These are phyloP conservation scores for Cyphomyrmex costatus DNA, from an alignment of 1,140 invertebrate genomes.

Conservation along the genomic window DNA sequence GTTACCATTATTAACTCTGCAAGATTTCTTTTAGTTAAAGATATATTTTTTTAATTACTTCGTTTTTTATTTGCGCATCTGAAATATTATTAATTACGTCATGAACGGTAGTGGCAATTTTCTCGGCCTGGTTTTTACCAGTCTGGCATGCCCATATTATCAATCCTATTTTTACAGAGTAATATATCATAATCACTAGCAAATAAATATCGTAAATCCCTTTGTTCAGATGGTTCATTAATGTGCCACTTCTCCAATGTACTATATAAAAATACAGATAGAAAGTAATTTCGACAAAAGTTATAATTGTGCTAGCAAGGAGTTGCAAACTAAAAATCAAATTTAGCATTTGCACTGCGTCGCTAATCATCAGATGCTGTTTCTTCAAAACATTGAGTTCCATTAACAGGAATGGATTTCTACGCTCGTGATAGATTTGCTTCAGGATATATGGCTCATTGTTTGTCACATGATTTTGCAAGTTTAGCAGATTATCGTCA, in stretches of 20 bases:
- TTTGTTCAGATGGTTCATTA: conserved; percentile 6
- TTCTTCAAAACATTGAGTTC: conserved; percentile 1
- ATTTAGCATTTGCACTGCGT: background rate
- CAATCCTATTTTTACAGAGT: background rate
- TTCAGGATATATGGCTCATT: conserved; percentile 74
- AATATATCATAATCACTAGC: conserved; percentile 65
- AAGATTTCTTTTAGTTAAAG: background rate
- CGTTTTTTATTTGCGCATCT: conserved; percentile 78
- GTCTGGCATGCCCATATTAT: background rate
- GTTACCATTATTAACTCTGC: background rate
- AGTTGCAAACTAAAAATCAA: conserved; percentile 77
- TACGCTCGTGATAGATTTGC: conserved; percentile 69
- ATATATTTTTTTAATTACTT: conserved; percentile 74
- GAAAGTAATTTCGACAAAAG: conserved; percentile 81
- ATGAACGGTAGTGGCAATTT: conserved; percentile 76
- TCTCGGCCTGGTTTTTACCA: conserved; percentile 65
- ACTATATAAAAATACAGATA: conserved; percentile 81
- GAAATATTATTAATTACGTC: conserved; percentile 32
- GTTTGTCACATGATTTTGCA: background rate
- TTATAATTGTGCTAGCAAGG: conserved; percentile 70
- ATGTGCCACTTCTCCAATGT: background rate
- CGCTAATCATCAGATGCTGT: background rate
- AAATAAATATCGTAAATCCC: conserved; percentile 76
- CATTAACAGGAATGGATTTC: conserved; percentile 73
- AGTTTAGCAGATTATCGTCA: background rate